These are phyloP conservation scores for Drosophila parabipectinata DNA, from an alignment of 1,140 invertebrate species.

Conservation along the genomic window DNA sequence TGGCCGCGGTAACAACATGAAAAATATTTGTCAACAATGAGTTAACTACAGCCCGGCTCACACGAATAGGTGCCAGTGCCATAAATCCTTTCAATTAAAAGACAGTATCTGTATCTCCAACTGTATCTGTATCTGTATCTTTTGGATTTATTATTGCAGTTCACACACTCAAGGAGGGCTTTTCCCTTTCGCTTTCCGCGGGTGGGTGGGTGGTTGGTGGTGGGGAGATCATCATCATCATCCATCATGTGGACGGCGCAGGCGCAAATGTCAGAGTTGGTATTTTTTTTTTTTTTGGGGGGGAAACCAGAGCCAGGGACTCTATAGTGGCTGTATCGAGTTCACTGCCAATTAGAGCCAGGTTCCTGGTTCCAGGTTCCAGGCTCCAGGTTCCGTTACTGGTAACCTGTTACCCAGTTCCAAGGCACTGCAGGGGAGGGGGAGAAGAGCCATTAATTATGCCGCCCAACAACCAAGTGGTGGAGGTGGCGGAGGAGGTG, in stretches of 20 bases:
- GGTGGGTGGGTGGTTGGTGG: too few relatives aligned
- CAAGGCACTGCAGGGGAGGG: conserved; percentile 9
- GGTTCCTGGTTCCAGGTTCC: too few relatives aligned
- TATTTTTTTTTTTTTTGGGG: too few relatives aligned
- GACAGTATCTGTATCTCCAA: neutral
- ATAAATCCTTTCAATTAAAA: conserved; percentile 36
- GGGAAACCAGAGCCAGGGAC: neutral
- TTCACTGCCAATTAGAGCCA: conserved; percentile 37
- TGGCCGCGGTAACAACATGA: conserved; percentile 6
- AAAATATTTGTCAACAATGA: conserved; percentile 25
- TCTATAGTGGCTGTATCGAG: neutral
- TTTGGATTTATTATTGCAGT: conserved; percentile 22
- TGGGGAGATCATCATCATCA: too few relatives aligned
- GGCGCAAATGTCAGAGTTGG: neutral
- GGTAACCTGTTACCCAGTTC: conserved; percentile 20
- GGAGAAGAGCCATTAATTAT: conserved; percentile 43
- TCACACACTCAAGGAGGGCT: conserved; percentile 29
- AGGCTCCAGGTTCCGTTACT: conserved; percentile 13
- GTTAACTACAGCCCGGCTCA: neutral
- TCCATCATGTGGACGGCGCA: too few relatives aligned
- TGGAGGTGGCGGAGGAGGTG: neutral
- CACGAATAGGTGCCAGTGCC: neutral
- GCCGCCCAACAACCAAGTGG: conserved; percentile 24
- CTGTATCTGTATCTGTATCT: neutral
- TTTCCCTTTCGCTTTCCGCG: conserved; percentile 12